Base-by-base conservation (phyloP, 2,888 invertebrate species). In the Amiota communis region DNA sequence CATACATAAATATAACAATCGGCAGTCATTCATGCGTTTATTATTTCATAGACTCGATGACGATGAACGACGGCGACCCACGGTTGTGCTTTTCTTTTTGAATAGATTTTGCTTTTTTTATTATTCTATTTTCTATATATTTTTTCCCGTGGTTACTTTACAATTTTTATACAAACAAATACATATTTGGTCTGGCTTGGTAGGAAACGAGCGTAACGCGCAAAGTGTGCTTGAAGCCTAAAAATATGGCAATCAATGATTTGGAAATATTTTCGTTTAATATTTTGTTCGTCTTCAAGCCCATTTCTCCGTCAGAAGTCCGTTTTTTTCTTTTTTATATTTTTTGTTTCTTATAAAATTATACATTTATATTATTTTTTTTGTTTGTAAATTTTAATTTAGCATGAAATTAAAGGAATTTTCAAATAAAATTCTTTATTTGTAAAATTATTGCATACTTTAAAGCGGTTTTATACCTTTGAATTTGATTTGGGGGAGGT, bases 231-330 rank as follows among this genome's bases (percentile, higher is more conserved):
- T 74, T 77, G 76, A 74, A 80, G 78, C 77, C 73, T 56, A 76
- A 77, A 81, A 85, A 86, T 86, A 85, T 84, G 86, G 82, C 83
- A 89, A 87, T 88, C 89, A 89, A 89, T 89, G 89, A 88, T 83
- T 87, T 86, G 89, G 89, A 89, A 89, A 87, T 84, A 85, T 86
- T 84, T 81, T 78, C 79, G 79, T 81, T 83, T 82, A 79, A 80
- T 76, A 77, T 81, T 80, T 83, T 75, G 79, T 75, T 63, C 46
- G 46, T 13, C 36, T 36, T n/a, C 36, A 23, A 23, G 23, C 23
- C 23, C 59, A 59, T 59, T 59, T 59, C 59, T 59, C 17, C 59
- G 15, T 17, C 77, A 75, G 76, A 77, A 80, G 78, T 78, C 76
- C 79, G 67, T 71, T n/a, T 23, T 36, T 68, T 23, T 9, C 57